Evolutionary conservation across 2,888 invertebrate species (phyloP), one percentile per base, ranked within the genome.

Genomic region (Loripinus fragilis): DNA sequence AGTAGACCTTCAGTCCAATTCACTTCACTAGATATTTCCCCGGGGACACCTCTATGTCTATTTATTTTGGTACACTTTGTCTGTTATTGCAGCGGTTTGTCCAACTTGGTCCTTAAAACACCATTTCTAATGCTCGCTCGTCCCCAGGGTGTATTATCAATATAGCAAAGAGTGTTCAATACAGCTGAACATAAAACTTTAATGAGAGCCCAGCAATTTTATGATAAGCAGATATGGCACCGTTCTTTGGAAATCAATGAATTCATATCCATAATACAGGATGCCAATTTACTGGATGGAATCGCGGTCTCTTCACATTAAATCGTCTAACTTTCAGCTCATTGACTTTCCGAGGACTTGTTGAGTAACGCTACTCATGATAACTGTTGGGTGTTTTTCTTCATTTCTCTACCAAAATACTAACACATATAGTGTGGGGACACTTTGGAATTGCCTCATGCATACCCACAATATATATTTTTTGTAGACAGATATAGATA

Each of bases 111-210:
- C 60, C 60, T 60, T 60, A 60, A 60, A 60, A 60, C 60, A 60
- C 33, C 23, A 60, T 60, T 60, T 60, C 60, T 60, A 20, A 33
- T 33, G 60, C 60, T 60, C 33, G 60, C 8, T 12, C 1, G 35
- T 83, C 83, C 77, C 80, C 1, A 12, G 77, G 75, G 83, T 65
- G 41, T 45, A 73, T 80, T 75, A 83, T 78, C 78, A 81, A 81
- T 81, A 78, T 70, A 64, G 73, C 52, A 38, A 45, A 67, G 71
- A 67, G 74, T 71, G 71, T 68, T 48, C 48, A 65, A 64, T 64
- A 66, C 45, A 33, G 33, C 25, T 64, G 48, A 71, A 76, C 71
- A 76, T 82, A 71, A 82, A 82, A 82, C 68, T 79, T 82, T 82
- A 82, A 82, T 82, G 82, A 79, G 76, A 28, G 41, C 41, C 60